Base-by-base conservation (phyloP, 2,113 vertebrate genomes). In the Bambusicola thoracicus region DNA sequence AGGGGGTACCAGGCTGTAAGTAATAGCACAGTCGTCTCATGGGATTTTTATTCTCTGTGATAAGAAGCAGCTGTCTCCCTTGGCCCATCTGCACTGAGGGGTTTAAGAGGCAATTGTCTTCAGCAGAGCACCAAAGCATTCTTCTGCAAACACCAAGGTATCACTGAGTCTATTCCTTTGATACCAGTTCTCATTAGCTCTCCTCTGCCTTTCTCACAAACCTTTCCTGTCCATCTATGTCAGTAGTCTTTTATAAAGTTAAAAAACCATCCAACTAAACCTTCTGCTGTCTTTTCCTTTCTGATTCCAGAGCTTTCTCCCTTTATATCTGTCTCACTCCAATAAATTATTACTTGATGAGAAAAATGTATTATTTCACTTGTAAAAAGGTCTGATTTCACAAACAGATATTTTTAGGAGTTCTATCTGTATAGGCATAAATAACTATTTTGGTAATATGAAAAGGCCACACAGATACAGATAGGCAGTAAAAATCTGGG, bases 271-370 rank as follows among this genome's bases (percentile, higher is more conserved):
- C 8, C 14, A 68, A 14, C 43, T 65, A 70, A 88, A 66, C 29
- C 34, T 59, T 91, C 58, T 65, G n/a, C 53, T 84, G 32, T 24
- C 14, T 41, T 85, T 86, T 88, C 66, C 44, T 81, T 72, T 66
- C 44, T 27, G 76, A 0, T 41, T 88, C 38, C 73, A 81, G 55
- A 81, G 30, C 14, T 86, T 59, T 78, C 41, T 74, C 29, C 10
- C 32, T 86, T 72, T 43, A 48, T 78, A 81, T 72, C 82, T 9
- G 21, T 41, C 44, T 46, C 55, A 51, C 51, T 65, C 69, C 61
- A 90, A 46, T 92, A 91, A 95, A 93, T 95, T 75, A 78, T 76
- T 85, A 38, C 58, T 93, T 73, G 82, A 94, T 93, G 86, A 91
- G 48, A 93, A 86, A 81, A 94, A 83, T 53, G 88, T 49, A 62